Evolutionary conservation across 2,113 vertebrate genomes (phyloP), one percentile per base, ranked within the genome.

Genomic region (Paramormyrops kingsleyae): DNA sequence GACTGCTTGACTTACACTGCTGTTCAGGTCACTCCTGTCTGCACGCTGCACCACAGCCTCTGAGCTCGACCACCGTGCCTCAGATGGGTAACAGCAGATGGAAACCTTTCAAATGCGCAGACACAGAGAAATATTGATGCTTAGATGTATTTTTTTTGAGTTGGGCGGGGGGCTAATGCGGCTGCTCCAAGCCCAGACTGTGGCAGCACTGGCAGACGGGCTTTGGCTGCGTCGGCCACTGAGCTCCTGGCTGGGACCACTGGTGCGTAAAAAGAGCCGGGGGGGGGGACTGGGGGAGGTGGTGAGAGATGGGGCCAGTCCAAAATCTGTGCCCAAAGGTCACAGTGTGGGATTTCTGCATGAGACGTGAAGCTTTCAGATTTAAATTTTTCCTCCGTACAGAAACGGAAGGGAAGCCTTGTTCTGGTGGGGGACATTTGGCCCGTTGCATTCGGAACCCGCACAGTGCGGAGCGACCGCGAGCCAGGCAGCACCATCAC

Each of bases 161-260:
- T 24, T 39, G 87, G 87, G 42, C 13, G 59, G 47, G n/a, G 84
- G 84, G 47, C 21, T n/a, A 35, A 19, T 1, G 62, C 0, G 50
- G 42, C 24, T 17, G 62, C 47, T 0, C 56, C 88, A 47, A 49
- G 88, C 89, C 83, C 88, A 83, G 88, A 89, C 92, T 59, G 87
- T 91, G 90, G 87, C 85, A 85, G 87, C 59, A 59, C 5, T 66
- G 87, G 83, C 90, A 70, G 83, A 89, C 47, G 39, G 53, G 49
- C 90, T 47, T 31, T 80, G 66, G 47, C 70, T 53, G 44, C n/a
- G 52, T 83, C 53, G 5, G 77, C 47, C 91, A 91, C 89, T 90
- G 44, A 47, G 86, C 88, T 92, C 90, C 90, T 88, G 88, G 90
- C 91, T 88, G 91, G 92, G 91, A 89, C 87, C 90, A 90, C 88